These are phyloP conservation scores for Cisticola juncidis DNA, from an alignment of 2,113 vertebrate genomes.

Conservation along the genomic window DNA sequence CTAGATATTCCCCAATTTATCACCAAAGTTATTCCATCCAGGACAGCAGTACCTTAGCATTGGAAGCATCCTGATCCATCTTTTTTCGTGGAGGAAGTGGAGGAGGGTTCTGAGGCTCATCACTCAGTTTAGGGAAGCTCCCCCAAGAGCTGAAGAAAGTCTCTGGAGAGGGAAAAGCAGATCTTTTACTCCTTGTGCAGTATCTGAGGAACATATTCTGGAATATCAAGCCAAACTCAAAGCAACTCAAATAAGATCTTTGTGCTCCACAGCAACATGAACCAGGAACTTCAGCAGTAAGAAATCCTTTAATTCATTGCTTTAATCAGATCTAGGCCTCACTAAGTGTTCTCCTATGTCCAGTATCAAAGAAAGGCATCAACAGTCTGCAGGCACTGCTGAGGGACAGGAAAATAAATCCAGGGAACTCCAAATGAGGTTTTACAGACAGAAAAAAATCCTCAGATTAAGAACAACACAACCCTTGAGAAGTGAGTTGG, in stretches of 20 bases:
- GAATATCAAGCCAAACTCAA: not conserved
- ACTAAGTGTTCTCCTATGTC: not conserved
- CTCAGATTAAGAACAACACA: not conserved
- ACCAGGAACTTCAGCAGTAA: not conserved
- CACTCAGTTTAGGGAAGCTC: slow-evolving; percentile 87
- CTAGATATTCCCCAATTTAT: not conserved
- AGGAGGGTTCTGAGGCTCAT: slow-evolving; percentile 88
- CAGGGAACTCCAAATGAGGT: not conserved
- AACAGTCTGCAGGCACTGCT: not conserved
- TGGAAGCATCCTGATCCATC: slow-evolving; percentile 83
- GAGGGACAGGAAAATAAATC: not conserved
- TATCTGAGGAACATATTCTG: not conserved
- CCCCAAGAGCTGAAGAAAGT: slow-evolving; percentile 89
- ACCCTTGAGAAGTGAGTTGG: not conserved
- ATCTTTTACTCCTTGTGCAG: not conserved
- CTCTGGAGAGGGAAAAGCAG: slow-evolving; percentile 71
- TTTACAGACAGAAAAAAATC: not conserved
- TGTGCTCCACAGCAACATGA: not conserved
- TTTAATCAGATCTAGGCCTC: not conserved
- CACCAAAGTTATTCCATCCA: not conserved
- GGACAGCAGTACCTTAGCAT: slow-evolving; percentile 65
- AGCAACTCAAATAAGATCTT: not conserved
- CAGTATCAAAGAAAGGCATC: not conserved
- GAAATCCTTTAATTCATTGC: not conserved
- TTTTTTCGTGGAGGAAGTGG: slow-evolving; percentile 94